Base-by-base conservation (phyloP, 2,797 vertebrate genomes). In the Morus bassanus region DNA sequence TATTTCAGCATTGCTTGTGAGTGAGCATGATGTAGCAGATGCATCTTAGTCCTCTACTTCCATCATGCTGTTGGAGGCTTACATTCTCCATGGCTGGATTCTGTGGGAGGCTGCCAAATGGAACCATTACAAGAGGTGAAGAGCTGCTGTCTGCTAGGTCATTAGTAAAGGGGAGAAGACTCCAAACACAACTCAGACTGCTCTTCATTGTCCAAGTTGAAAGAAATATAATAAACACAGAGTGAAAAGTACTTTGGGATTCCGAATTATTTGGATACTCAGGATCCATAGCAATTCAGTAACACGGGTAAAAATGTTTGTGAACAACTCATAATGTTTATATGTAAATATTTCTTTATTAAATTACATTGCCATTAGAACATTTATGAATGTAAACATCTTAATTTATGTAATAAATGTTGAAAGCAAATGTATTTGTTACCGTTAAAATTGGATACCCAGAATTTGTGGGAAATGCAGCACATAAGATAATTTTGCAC, bases 1-100 rank as follows among this genome's bases (percentile, higher is more conserved):
- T 97, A 96, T 80, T 92, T 91, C 79, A 97, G 91, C 53, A 97
- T 89, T 0, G 91, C 92, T 88, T 96, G 95, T 73, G 27, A 30
- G 43, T 25, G 33, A 50, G 61, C 8, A 33, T 9, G 37, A 45
- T n/a, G 56, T 7, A 51, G 48, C 27, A 46, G 54, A 33, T 31
- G 31, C 17, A 25, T n/a, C 56, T 79, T 25, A n/a, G 68, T 27
- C 68, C 25, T 28, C 45, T 57, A n/a, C n/a, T 59, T 75, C 63
- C 50, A 70, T 43, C 51, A 27, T 53, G 37, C 45, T 53, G 46
- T n/a, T 68, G 68, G 56, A 61, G 18, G 31, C 46, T 51, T 51
- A 25, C 6, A 2, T 57, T 59, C n/a, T 57, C 45, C 67, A 18
- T 25, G 60, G 18, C 12, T 51, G 56, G 50, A 51, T 41, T 61